Evolutionary conservation across 2,113 vertebrate species (phyloP).

Genomic region (Castor canadensis): DNA sequence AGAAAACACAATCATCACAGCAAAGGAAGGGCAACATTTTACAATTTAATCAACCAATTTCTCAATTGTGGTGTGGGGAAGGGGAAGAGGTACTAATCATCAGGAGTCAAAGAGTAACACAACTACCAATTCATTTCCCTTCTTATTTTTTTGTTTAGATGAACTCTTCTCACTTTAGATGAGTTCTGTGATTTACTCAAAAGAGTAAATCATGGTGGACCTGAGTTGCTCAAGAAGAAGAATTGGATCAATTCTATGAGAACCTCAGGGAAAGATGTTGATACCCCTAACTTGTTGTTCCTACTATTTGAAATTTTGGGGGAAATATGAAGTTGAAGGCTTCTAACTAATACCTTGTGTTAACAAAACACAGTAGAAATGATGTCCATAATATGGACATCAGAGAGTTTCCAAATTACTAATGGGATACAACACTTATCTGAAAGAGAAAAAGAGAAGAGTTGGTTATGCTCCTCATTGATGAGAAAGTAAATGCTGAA

Average conservation of each 20-base stretch:
- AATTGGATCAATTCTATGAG: not conserved
- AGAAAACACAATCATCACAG: not conserved
- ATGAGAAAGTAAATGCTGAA: not conserved
- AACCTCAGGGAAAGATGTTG: not conserved
- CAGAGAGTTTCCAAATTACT: not conserved
- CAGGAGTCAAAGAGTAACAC: not conserved
- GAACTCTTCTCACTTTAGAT: not conserved
- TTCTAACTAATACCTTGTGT: not conserved
- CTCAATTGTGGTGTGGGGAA: not conserved
- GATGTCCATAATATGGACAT: not conserved
- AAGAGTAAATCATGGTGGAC: not conserved
- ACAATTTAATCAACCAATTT: slow-evolving; percentile 30
- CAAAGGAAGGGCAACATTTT: not conserved
- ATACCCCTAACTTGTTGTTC: not conserved
- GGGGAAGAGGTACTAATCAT: not conserved
- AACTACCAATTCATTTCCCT: not conserved
- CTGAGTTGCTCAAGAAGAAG: not conserved
- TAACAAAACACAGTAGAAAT: not conserved
- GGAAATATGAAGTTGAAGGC: not conserved
- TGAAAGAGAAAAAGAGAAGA: not conserved
- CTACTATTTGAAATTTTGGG: not conserved
- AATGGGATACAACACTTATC: not conserved
- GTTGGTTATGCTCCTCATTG: not conserved
- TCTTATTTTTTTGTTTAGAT: not conserved
- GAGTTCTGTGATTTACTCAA: not conserved